phyloP scores from a whole-genome alignment of 2,888 invertebrate species.

The Netelia virgata region DNA sequence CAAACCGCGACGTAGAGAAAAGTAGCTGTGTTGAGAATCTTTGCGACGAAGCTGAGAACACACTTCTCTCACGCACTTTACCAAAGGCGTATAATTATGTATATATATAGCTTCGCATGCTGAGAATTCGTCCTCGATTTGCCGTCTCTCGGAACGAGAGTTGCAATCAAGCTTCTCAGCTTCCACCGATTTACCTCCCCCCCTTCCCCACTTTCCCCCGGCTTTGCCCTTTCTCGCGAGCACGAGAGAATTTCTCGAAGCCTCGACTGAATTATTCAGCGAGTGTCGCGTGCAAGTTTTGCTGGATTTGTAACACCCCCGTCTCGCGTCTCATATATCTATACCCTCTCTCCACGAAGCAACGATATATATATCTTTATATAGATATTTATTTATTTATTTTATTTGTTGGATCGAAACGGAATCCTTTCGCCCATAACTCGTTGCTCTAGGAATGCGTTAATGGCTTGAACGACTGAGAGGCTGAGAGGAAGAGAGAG shows the following conservation, averaged over 20 bases:
- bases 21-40: constrained; percentile 7
- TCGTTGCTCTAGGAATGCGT: constrained; percentile 70
- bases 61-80: constrained; percentile 39
- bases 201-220: constrained; percentile 14
- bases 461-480: constrained; percentile 67
- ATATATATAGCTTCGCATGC: not conserved
- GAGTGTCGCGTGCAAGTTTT: constrained; percentile 82
- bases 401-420: constrained; percentile 21
- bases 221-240: constrained; percentile 8
- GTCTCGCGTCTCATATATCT: constrained; percentile 54
- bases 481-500: constrained; percentile 29
- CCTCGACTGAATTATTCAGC: constrained; percentile 83
- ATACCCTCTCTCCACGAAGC: constrained; percentile 14
- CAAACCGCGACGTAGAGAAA: not conserved
- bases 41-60: constrained; percentile 31
- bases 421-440: constrained; percentile 65
- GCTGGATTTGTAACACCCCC: constrained; percentile 83
- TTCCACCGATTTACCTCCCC: constrained; percentile 20
- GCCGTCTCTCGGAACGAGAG: constrained; percentile 36
- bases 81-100: not conserved
- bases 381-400: constrained; percentile 1
- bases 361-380: not conserved
- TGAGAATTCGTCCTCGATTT: constrained; percentile 39
- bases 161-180: constrained; percentile 62
- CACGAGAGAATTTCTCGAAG: constrained; percentile 51